Evolutionary conservation across 2,797 vertebrate species (phyloP).

Genomic region (Galago senegalensis): DNA sequence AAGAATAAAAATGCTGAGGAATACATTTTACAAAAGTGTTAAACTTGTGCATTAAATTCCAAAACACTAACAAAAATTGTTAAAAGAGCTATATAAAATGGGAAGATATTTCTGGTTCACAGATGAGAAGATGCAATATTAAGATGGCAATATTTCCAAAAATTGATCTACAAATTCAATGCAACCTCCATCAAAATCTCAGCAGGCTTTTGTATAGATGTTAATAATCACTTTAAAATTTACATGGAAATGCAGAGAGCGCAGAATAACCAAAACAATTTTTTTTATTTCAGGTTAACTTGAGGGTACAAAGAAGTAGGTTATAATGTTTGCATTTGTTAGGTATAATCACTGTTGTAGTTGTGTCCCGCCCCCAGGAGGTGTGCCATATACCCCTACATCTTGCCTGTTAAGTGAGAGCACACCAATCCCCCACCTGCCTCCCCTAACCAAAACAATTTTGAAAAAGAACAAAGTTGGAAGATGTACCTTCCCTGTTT

Average conservation of each 20-base stretch:
- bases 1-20: slow-evolving; percentile 25
- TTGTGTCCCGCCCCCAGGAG: too few species aligned
- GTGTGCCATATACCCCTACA: too few species aligned
- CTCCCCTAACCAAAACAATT: neutral
- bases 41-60: neutral
- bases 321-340: too few species aligned
- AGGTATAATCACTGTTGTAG: too few species aligned
- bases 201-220: neutral
- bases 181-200: neutral
- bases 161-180: slow-evolving; percentile 18
- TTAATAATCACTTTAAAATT: neutral
- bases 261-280: slow-evolving; percentile 18
- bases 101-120: neutral
- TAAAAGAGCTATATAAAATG: slow-evolving; percentile 34
- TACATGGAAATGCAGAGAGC: slow-evolving; percentile 6
- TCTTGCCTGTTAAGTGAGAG: too few species aligned
- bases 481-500: neutral
- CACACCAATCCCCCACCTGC: too few species aligned
- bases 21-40: slow-evolving; percentile 41
- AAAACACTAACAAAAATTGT: slow-evolving; percentile 34
- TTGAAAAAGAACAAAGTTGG: slow-evolving; percentile 32
- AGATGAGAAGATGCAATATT: neutral
- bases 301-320: too few species aligned
- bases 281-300: neutral
- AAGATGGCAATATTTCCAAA: slow-evolving; percentile 11